Evolutionary conservation across 2,113 vertebrate species (phyloP).

Genomic region (Amazona guildingii): DNA sequence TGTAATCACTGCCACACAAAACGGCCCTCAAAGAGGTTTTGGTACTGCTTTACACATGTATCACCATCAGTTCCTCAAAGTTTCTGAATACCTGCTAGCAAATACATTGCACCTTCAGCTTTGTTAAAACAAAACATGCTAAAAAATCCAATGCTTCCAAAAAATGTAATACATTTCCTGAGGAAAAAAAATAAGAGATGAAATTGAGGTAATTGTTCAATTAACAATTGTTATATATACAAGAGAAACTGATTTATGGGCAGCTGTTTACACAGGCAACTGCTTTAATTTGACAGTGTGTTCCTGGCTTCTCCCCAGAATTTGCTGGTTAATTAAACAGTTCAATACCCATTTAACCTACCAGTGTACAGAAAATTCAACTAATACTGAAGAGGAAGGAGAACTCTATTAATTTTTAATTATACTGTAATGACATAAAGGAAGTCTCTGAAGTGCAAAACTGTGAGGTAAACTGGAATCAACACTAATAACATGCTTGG

Average conservation of each 20-base stretch:
- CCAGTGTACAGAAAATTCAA: conserved; percentile 30
- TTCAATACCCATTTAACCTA: conserved; percentile 31
- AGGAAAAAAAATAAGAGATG: conserved; percentile 5
- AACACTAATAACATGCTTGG: neutral
- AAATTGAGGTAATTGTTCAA: conserved; percentile 52
- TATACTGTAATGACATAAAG: neutral
- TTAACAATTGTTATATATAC: conserved; percentile 39
- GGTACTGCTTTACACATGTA: neutral
- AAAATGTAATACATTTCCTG: neutral
- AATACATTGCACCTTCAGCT: neutral
- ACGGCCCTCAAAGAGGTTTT: neutral
- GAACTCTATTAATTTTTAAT: neutral
- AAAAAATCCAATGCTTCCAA: neutral
- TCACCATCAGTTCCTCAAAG: neutral
- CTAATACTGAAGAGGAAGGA: neutral
- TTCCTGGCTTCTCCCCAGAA: conserved; percentile 38
- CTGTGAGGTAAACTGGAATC: rapidly evolving
- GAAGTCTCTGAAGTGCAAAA: neutral
- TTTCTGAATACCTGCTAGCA: neutral
- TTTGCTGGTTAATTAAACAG: conserved; percentile 54
- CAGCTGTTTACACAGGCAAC: conserved; percentile 18
- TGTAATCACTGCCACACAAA: neutral
- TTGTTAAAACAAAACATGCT: neutral
- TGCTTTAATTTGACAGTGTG: conserved; percentile 35
- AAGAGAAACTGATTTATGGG: conserved; percentile 46